phyloP scores from a whole-genome alignment of 2,888 invertebrate genomes.

The Ophioninae sp. region DNA sequence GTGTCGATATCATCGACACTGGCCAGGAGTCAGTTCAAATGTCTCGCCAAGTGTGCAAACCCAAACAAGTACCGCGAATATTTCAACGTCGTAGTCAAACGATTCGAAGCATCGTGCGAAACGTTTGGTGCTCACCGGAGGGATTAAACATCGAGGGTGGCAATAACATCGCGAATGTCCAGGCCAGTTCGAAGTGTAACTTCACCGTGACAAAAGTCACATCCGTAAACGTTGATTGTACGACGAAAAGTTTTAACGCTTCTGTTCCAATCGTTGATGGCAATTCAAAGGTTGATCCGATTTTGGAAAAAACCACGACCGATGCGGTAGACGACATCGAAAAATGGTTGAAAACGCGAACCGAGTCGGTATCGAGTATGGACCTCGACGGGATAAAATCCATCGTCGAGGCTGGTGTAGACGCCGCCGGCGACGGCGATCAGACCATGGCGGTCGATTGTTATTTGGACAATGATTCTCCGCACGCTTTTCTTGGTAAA shows the following conservation, averaged over 20 bases:
- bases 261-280: conserved; percentile 24
- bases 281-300: background rate
- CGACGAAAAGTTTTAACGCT: conserved; percentile 31
- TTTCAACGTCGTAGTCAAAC: conserved; percentile 69
- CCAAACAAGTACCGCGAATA: conserved; percentile 75
- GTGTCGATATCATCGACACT: conserved; percentile 49
- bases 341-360: conserved; percentile 77
- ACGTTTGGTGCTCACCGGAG: conserved; percentile 55
- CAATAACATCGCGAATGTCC: conserved; percentile 36
- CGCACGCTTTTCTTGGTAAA: conserved; percentile 73
- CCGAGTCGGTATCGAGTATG: conserved; percentile 73
- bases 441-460: conserved; percentile 68
- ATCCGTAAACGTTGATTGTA: conserved; percentile 31
- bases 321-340: conserved; percentile 75
- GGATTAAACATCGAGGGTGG: conserved; percentile 25
- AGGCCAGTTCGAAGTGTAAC: conserved; percentile 17
- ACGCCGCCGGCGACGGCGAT: conserved; percentile 25
- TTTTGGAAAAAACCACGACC: conserved; percentile 48
- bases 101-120: conserved; percentile 51
- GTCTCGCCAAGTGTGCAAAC: conserved; percentile 74
- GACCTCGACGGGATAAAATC: conserved; percentile 74
- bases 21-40: conserved; percentile 72
- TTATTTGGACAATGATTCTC: conserved; percentile 73
- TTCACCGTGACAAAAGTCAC: background rate
- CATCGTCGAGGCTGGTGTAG: conserved; percentile 66